A percentile compares a stretch with the other conserved stretches of the same genome.
phyloP scores from a whole-genome alignment of 2,888 invertebrate species.

The Tipula helvola region DNA sequence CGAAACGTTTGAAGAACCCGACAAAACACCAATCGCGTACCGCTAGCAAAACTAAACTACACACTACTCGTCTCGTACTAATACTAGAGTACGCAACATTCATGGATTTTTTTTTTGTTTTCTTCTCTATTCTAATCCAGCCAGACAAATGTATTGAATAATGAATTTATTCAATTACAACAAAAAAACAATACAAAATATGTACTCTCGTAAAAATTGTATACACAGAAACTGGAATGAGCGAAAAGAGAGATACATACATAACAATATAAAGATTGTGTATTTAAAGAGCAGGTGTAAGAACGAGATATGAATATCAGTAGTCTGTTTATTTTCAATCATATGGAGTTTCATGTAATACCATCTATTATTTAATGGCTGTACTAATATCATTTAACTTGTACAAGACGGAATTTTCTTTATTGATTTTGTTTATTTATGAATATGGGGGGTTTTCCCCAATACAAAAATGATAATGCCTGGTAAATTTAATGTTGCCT shows the following conservation, averaged over 20 bases:
- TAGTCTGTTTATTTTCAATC: background rate
- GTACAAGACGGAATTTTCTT: background rate
- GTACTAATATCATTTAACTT: background rate
- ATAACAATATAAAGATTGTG: background rate
- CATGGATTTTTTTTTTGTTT: background rate
- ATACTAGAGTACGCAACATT: background rate
- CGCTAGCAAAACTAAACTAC: background rate
- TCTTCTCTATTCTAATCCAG: conserved; percentile 4
- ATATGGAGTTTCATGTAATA: background rate
- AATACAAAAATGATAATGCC: background rate
- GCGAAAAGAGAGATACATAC: background rate
- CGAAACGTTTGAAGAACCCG: background rate
- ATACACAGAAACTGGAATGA: background rate
- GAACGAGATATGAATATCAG: background rate
- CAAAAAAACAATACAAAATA: background rate
- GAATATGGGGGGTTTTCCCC: background rate
- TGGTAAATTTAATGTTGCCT: too few species aligned
- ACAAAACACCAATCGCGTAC: background rate
- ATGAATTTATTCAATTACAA: conserved; percentile 4
- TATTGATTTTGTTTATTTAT: background rate
- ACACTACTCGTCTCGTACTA: background rate
- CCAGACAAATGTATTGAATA: background rate
- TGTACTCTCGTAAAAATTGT: background rate
- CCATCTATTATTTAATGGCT: background rate
- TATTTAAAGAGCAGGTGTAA: background rate